Base-by-base conservation (phyloP, 2,797 vertebrate genomes). In the Adelosebastes latens region DNA sequence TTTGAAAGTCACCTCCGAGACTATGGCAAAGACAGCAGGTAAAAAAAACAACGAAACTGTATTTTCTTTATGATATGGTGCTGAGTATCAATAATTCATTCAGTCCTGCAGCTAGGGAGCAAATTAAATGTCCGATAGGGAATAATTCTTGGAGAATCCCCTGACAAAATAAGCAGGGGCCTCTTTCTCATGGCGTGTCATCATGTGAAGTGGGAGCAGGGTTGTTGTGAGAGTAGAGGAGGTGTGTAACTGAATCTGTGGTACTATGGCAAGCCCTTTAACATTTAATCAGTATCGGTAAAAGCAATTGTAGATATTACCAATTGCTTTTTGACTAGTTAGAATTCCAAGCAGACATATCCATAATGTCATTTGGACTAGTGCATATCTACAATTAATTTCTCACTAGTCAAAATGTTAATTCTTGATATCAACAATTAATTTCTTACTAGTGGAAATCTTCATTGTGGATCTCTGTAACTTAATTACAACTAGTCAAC, bases 21-120 rank as follows among this genome's bases (percentile, higher is more conserved):
- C 58, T 64, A 80, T 39, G 2, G 4, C 52, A 69, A 39, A 60
- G 25, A 79, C n/a, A 75, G 53, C 55, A 75, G 56, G 39, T 36
- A 62, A 67, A 82, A 24, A 55, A 0, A 7, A 16, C 39, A 42
- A 42, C 42, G 6, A 12, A 6, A 25, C 6, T 71, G 25, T 46
- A 52, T 76, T 18, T 1, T 1, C 70, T 78, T 72, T 61, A 81
- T 76, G 6, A 72, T 65, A 52, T 55, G n/a, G 16, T 31, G 27
- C 14, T 53, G 56, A 46, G 39, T 76, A 83, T 85, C 36, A 82
- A 89, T 82, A 72, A 86, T 85, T 67, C 1, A 86, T 80, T 53
- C 4, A 18, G 2, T 80, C 34, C 62, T 80, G 70, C 31, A 75
- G 56, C 24, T 18, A 36, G 34, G 39, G 46, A 77, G n/a, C 20